Base-by-base conservation (phyloP, 2,113 vertebrate species). In the Takifugu flavidus region DNA sequence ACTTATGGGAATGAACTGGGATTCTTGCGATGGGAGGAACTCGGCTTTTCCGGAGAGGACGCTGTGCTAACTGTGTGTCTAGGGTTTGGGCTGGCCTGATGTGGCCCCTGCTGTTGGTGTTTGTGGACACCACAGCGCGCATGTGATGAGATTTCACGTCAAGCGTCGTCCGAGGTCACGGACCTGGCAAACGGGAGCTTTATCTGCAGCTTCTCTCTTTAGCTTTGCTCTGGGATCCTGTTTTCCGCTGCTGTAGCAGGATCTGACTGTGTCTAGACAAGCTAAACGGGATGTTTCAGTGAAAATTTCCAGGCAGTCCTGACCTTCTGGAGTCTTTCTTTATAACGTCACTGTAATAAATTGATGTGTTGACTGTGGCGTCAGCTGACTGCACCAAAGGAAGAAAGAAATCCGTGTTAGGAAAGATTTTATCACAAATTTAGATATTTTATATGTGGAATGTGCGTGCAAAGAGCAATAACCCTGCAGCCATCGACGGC, bases 121-220 rank as follows among this genome's bases (percentile, higher is more conserved):
- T 74, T 20, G 34, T 59, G 56, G 62, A 52, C 63, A 61, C 64
- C 47, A 68, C 49, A 53, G n/a, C 49, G 45, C 14, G 26, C 13
- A 65, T 61, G 49, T 73, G 12, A 82, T 63, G 54, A 59, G 61
- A 59, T 67, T 72, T 72, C 49, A 59, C 69, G 61, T 67, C 27
- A 34, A 62, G 60, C 53, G 63, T 29, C 14, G 49, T 53, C 50
- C 72, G 82, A 85, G 78, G 75, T 82, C 68, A 64, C 62, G 25
- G 46, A 45, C 42, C 51, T 25, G 50, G 67, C 64, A 69, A 70
- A 76, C 68, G 56, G 62, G 59, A 61, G 62, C 31, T 51, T 73
- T 71, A 74, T 73, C 67, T 65, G 26, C 49, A 52, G 57, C 56
- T 50, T 39, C 28, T 61, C 70, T 77, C 62, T 75, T 63, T 56